Evolutionary conservation across 2,113 vertebrate species (phyloP).

Genomic region (Elaphurus davidianus): DNA sequence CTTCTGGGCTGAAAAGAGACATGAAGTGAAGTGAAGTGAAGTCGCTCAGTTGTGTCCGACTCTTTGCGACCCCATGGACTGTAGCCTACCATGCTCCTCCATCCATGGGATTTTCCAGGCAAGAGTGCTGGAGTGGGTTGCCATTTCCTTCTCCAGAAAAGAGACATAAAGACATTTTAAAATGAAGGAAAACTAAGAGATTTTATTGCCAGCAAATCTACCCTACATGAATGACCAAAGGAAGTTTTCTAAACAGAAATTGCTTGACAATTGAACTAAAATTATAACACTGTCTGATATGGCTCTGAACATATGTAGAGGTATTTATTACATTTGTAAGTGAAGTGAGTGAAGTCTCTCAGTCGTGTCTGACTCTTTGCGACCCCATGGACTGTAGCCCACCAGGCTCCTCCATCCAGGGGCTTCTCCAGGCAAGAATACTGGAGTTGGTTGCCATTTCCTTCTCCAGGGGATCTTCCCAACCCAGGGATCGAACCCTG

Average conservation of each 20-base stretch:
- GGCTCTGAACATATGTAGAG: not conserved
- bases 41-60: too few relatives aligned
- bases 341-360: not conserved
- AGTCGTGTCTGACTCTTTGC: too few relatives aligned
- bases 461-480: too few relatives aligned
- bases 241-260: not conserved
- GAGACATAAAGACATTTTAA: not conserved
- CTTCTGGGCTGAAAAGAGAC: not conserved
- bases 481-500: too few relatives aligned
- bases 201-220: not conserved
- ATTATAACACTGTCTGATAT: not conserved
- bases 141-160: not conserved
- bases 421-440: too few relatives aligned
- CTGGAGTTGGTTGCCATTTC: too few relatives aligned
- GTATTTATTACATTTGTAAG: not conserved
- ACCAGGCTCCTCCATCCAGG: too few relatives aligned
- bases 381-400: too few relatives aligned
- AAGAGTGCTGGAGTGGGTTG: too few relatives aligned
- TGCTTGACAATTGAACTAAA: not conserved
- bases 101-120: too few relatives aligned
- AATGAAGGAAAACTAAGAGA: not conserved
- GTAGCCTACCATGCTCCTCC: too few relatives aligned
- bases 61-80: too few relatives aligned
- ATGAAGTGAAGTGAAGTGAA: not conserved
- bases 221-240: not conserved